Base-by-base conservation (phyloP, 2,888 invertebrate genomes). In the Incurvaria masculella region DNA sequence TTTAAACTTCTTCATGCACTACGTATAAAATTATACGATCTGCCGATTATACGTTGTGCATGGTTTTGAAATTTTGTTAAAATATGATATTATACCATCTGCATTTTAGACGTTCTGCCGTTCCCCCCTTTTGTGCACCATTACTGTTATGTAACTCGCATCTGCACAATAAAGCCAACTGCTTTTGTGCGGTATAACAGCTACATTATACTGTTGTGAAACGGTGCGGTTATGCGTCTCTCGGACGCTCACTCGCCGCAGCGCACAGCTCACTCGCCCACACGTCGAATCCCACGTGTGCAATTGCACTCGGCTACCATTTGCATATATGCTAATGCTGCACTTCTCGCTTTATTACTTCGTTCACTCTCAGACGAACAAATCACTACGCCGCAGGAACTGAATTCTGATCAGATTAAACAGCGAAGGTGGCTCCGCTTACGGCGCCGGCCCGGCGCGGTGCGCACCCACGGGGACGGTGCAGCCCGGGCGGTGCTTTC, bases 301-400 rank as follows among this genome's bases (percentile, higher is more conserved):
- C 57, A 59, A 54, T 61, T 61, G 62, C 60, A 59, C 58, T 53
- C 53, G 58, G 60, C 60, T 61, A 59, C 59, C 62, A 65, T 67
- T 67, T 66, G 65, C 65, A 66, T 65, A 61, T 63, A 61, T 63
- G 62, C 60, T 62, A 64, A 62, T 66, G 44, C 45, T 11, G 46
- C 42, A 47, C 33, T 42, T 40, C 42, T 45, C 44, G 50, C 52
- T 54, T 56, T 46, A 49, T 52, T 50, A 16, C 21, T 21, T 27
- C 26, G 38, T 33, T 46, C 17, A 46, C n/a, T 10, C 21, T 40
- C 18, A 40, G 26, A 40, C 42, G 18, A 21, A 49, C 41, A 38
- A 26, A 18, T 27, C 23, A 10, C 23, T 33, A 14, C 33, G 8
- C 33, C 14, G 33, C 11, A 11, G 33, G 14, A 33, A 33, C 33